Evolutionary conservation across 1,140 invertebrate genomes (phyloP), one percentile per base, ranked within the genome.

Genomic region (Diorhabda elongata): DNA sequence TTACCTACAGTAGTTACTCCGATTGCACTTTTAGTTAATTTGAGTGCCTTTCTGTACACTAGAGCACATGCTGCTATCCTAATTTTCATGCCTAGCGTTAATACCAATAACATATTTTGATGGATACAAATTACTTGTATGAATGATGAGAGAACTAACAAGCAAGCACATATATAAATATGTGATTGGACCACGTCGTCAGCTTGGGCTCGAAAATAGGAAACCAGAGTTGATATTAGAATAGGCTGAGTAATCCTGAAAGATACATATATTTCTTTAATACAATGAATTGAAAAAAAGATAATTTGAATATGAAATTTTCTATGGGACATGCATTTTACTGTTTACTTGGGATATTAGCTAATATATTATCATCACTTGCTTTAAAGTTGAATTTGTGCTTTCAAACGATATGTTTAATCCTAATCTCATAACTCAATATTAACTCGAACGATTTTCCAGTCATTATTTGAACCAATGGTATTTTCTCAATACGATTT

Each of bases 81-180:
- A 9, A 83, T 82, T 72, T 85, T 82, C 78, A 87, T 85, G 4
- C 85, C 85, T 42, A 87, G 75, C 66, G 82, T 78, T 60, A 85
- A 83, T 44, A 91, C 85, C 58, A 83, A 83, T 73, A 91, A 86
- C 79, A 90, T 88, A 72, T 88, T 87, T 5, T 90, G 89, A 78
- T 92, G 91, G 70, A 90, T 84, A 58, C 86, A 81, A 44, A 95
- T 80, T 5, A 90, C 87, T 70, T 89, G 88, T 58, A 92, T 70
- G 0, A 90, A 85, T 5, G 89, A 88, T 75, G 87, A 87, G 2
- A 91, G 66, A 52, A 92, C 87, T 42, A 96, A 86, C 9, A 83
- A 87, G 2, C 77, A 78, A 4, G 89, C 89, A 79, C 88, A 91
- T 42, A 88, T 79, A 74, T 88, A 88, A 2, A 89, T 89, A 66